Evolutionary conservation across 1,140 invertebrate genomes (phyloP).

Genomic region (Drosophila kohkoa): DNA sequence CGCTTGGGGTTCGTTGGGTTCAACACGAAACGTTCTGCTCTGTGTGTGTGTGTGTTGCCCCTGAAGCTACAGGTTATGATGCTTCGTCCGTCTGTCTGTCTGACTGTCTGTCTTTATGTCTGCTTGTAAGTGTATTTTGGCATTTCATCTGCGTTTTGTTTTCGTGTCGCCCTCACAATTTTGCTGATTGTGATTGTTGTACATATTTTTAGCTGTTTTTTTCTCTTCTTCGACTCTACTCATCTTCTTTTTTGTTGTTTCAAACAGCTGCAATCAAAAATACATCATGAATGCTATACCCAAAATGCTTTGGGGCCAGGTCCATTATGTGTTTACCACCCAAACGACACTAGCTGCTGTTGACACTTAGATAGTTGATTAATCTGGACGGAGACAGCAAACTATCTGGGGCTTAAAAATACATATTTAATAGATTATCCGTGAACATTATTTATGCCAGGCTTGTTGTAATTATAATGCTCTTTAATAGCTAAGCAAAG

Average conservation of each 20-base stretch:
- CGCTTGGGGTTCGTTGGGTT: constrained; percentile 12
- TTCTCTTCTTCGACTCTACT: constrained; percentile 22
- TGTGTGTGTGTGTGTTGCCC: constrained; percentile 36
- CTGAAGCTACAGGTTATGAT: constrained; percentile 82
- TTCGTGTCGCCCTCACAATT: constrained; percentile 65
- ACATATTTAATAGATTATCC: background rate
- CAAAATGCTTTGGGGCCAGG: constrained; percentile 12
- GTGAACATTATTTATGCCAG: background rate
- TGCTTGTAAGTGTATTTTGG: constrained; percentile 46
- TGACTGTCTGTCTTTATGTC: constrained; percentile 20
- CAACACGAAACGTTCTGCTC: constrained; percentile 38
- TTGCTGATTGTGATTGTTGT: constrained; percentile 61
- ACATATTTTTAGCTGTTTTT: constrained; percentile 22
- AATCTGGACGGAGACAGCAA: background rate
- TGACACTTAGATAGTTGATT: constrained; percentile 6
- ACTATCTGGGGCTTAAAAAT: background rate
- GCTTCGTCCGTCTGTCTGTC: constrained; percentile 39
- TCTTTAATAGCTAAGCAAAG: too few relatives aligned
- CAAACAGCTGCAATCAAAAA: constrained; percentile 75
- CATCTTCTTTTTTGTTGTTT: constrained; percentile 45
- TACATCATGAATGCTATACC: constrained; percentile 57
- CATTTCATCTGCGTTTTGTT: constrained; percentile 65
- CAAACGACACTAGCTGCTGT: constrained; percentile 24
- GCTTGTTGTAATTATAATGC: too few relatives aligned
- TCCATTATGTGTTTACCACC: constrained; percentile 11